Conservation (phyloP, 2,888 invertebrate genomes). For the Brenthis daphne region DNA sequence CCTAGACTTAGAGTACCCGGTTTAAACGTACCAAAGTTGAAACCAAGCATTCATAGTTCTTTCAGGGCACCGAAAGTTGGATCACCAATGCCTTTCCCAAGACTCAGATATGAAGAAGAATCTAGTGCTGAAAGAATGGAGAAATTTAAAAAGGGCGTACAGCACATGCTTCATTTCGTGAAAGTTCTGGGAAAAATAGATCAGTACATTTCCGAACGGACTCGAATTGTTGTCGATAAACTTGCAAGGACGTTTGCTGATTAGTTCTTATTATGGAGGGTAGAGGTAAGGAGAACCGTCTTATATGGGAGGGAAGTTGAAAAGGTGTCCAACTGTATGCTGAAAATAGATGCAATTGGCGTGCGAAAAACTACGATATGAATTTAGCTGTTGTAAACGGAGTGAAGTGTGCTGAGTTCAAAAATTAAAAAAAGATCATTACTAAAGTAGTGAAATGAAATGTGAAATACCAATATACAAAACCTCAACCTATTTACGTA, state of each 20-base stretch:
- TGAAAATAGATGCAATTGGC: too few relatives aligned
- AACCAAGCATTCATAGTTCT: constrained; percentile 31
- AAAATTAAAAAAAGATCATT: too few relatives aligned
- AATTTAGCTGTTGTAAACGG: too few relatives aligned
- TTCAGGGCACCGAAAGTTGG: constrained; percentile 57
- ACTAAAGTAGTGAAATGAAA: too few relatives aligned
- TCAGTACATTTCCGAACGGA: constrained; percentile 69
- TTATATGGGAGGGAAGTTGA: too few relatives aligned
- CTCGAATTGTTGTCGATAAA: constrained; percentile 69
- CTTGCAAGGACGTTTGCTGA: constrained; percentile 67
- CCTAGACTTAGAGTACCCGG: constrained; percentile 59
- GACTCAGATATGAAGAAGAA: constrained; percentile 55
- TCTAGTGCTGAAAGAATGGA: constrained; percentile 71
- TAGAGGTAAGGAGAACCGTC: too few relatives aligned
- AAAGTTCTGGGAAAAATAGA: constrained; percentile 72
- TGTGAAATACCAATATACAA: too few relatives aligned
- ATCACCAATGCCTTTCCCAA: constrained; percentile 50
- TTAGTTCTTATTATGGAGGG: constrained; percentile 11
- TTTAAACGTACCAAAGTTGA: constrained; percentile 53
- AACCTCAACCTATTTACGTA: too few relatives aligned
- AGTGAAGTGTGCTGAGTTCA: too few relatives aligned
- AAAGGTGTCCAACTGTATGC: too few relatives aligned
- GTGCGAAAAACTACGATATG: too few relatives aligned
- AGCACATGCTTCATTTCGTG: constrained; percentile 71
- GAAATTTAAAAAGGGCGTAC: constrained; percentile 70